Evolutionary conservation across 2,113 vertebrate genomes (phyloP).

Genomic region (Notarius quadriscutis): DNA sequence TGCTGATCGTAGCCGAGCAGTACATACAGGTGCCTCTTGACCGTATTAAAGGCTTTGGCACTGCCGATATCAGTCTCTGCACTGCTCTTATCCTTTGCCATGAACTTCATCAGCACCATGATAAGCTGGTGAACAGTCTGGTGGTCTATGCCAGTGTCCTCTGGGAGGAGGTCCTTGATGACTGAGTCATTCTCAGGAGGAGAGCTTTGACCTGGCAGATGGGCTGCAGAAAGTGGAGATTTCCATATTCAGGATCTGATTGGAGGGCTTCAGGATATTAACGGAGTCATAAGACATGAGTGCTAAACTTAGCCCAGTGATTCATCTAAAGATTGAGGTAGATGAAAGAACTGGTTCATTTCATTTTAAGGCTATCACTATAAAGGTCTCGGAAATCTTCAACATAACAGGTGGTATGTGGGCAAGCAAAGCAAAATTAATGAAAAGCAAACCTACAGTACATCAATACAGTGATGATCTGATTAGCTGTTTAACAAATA

Average conservation of each 20-base stretch:
- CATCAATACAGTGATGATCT: constrained; percentile 3
- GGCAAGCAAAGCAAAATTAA: not conserved
- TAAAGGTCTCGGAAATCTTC: not conserved
- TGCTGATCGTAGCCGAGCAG: constrained; percentile 94
- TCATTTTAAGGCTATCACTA: not conserved
- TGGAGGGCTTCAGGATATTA: constrained; percentile 21
- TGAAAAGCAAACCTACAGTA: not conserved
- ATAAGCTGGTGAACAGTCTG: constrained; percentile 98
- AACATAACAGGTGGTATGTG: constrained; percentile 31
- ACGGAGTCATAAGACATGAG: constrained; percentile 32
- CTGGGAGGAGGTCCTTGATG: constrained; percentile 91
- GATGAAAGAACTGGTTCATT: constrained; percentile 35
- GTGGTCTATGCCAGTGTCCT: constrained; percentile 95
- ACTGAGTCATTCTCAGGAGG: constrained; percentile 86
- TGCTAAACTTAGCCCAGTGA: constrained; percentile 39
- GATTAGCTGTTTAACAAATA: not conserved
- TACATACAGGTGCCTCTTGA: constrained; percentile 94
- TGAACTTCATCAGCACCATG: constrained; percentile 98
- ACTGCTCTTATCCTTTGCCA: constrained; percentile 96
- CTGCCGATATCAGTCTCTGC: constrained; percentile 93
- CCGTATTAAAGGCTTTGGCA: constrained; percentile 96
- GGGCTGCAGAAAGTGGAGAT: constrained; percentile 64
- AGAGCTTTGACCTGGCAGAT: constrained; percentile 77
- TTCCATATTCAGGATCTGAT: constrained; percentile 46
- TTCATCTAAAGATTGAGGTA: constrained; percentile 25